phyloP scores from a whole-genome alignment of 2,888 invertebrate genomes.

The Macrosoma leucophasiata region DNA sequence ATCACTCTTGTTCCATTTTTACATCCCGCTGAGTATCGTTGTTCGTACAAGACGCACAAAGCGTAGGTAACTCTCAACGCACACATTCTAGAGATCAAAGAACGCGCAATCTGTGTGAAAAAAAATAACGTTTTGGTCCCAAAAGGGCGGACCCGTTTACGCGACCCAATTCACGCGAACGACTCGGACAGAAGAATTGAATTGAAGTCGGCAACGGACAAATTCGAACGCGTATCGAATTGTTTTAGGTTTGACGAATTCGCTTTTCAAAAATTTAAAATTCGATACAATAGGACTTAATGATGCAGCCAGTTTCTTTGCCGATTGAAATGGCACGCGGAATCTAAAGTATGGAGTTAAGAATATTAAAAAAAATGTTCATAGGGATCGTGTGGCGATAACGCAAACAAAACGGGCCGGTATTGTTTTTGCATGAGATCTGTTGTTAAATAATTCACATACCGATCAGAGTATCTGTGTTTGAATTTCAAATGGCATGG shows the following conservation, averaged over 20 bases:
- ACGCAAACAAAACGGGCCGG: slow-evolving; percentile 45
- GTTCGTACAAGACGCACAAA: slow-evolving; percentile 56
- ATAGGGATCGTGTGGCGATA: slow-evolving; percentile 67
- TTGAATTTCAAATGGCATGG: slow-evolving; percentile 46
- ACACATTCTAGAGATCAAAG: slow-evolving; percentile 72
- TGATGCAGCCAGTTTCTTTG: slow-evolving; percentile 70
- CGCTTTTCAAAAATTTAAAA: slow-evolving; percentile 69
- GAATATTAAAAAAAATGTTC: slow-evolving; percentile 46
- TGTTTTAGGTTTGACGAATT: slow-evolving; percentile 75
- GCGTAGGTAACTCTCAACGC: slow-evolving; percentile 71
- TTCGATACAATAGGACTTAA: slow-evolving; percentile 71
- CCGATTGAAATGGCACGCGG: slow-evolving; percentile 46
- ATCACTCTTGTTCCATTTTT: slow-evolving; percentile 58
- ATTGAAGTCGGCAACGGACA: slow-evolving; percentile 70
- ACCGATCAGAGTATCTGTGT: slow-evolving; percentile 40
- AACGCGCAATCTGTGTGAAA: slow-evolving; percentile 73
- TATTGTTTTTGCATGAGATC: slow-evolving; percentile 49
- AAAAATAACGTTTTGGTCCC: slow-evolving; percentile 73
- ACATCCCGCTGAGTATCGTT: slow-evolving; percentile 66
- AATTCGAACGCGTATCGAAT: slow-evolving; percentile 75
- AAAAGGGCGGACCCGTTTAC: slow-evolving; percentile 74
- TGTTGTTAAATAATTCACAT: slow-evolving; percentile 45
- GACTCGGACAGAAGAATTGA: slow-evolving; percentile 71
- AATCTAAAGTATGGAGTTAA: slow-evolving; percentile 53
- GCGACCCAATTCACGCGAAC: slow-evolving; percentile 75